Evolutionary conservation across 2,888 invertebrate genomes (phyloP).

Genomic region (Cacoxenus indagator): DNA sequence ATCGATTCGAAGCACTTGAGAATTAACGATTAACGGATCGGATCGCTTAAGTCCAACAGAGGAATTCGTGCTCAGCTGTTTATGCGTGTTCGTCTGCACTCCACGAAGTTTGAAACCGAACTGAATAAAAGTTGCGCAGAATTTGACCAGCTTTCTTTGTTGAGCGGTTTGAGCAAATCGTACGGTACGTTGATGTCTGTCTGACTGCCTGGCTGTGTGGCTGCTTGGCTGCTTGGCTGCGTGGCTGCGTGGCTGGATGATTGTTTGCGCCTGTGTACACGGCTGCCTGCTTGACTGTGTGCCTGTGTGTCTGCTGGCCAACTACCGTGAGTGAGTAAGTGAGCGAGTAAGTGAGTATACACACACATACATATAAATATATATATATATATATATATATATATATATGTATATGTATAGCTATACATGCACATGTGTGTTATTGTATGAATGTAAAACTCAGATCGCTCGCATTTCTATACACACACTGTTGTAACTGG

Average conservation of each 20-base stretch:
- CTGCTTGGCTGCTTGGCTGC: background rate
- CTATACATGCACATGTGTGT: no score
- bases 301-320: background rate
- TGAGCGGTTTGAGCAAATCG: slow-evolving; percentile 48
- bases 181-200: slow-evolving; percentile 23
- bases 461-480: no score
- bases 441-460: no score
- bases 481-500: background rate
- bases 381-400: no score
- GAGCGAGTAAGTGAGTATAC: background rate
- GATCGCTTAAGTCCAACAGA: slow-evolving; percentile 23
- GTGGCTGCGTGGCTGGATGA: background rate
- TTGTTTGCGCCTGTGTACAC: background rate
- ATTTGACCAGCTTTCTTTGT: slow-evolving; percentile 67
- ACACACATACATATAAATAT: no score
- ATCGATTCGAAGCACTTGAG: no score
- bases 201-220: background rate
- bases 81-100: slow-evolving; percentile 43
- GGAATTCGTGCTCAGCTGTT: background rate
- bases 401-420: no score
- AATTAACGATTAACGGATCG: slow-evolving; percentile 33
- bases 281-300: background rate
- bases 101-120: slow-evolving; percentile 67
- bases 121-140: slow-evolving; percentile 62
- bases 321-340: background rate